Conservation (phyloP, 2,888 invertebrate species). For the Aporophyla nigra region DNA sequence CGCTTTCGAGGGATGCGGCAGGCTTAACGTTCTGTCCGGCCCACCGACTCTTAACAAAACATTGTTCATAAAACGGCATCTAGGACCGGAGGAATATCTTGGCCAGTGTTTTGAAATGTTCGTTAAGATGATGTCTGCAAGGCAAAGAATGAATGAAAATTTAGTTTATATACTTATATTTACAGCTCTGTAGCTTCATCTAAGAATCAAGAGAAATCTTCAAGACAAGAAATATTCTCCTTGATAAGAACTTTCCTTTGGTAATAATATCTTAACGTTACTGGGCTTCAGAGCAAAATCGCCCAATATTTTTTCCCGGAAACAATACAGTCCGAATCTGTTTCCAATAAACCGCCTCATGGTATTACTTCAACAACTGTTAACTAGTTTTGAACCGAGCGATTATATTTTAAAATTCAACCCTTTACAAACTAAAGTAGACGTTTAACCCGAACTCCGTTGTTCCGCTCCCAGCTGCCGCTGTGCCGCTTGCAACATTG, state of each 20-base stretch:
- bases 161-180: background rate
- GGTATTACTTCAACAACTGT: background rate
- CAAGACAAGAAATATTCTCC: background rate
- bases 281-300: background rate
- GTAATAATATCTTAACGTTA: background rate
- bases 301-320: background rate
- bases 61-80: no score
- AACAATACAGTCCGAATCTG: background rate
- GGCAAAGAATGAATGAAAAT: no score
- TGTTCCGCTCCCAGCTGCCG: constrained; percentile 50
- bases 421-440: constrained; percentile 28
- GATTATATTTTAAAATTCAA: constrained; percentile 30
- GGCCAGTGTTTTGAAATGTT: no score
- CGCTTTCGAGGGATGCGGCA: no score
- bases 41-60: no score
- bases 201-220: background rate
- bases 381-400: constrained; percentile 16
- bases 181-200: background rate
- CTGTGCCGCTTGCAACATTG: constrained; percentile 58
- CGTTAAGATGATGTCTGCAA: no score
- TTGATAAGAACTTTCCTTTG: background rate
- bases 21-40: no score
- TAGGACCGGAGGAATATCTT: no score
- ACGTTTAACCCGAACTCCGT: constrained; percentile 32
- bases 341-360: constrained; percentile 5